Evolutionary conservation across 2,888 invertebrate species (phyloP).

Genomic region (Psylliodes chrysocephalus): DNA sequence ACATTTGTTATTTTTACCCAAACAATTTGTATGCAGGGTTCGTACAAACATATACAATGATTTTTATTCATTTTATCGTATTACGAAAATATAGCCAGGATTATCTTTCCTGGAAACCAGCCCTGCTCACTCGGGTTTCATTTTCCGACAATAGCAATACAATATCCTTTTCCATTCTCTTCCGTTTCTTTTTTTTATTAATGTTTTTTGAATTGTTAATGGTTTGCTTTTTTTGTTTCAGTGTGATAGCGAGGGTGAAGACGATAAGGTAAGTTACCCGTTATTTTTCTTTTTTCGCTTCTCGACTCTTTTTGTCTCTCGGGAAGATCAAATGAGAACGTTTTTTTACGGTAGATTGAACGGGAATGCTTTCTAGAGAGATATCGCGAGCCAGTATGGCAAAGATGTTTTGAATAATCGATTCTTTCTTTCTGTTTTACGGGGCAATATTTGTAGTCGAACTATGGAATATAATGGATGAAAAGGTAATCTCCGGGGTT

Average conservation of each 20-base stretch:
- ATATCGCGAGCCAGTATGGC: not conserved
- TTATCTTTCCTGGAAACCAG: no score
- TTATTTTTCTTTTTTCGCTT: constrained; percentile 5
- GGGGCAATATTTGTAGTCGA: no score
- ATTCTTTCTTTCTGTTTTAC: not conserved
- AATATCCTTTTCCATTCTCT: constrained; percentile 37
- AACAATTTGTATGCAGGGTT: no score
- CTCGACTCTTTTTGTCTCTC: not conserved
- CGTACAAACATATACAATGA: no score
- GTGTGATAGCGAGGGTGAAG: constrained; percentile 95
- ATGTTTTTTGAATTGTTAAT: constrained; percentile 46
- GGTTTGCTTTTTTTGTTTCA: constrained; percentile 71
- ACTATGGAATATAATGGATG: no score
- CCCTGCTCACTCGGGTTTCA: constrained; percentile 51
- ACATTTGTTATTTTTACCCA: no score
- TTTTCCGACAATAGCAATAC: constrained; percentile 36
- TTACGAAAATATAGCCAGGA: no score
- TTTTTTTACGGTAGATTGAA: constrained; percentile 13
- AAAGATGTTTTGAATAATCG: constrained; percentile 11
- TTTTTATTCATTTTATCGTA: no score
- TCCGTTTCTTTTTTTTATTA: constrained; percentile 42
- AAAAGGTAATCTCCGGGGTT: no score
- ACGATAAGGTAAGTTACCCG: constrained; percentile 80
- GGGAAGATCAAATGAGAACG: constrained; percentile 1
- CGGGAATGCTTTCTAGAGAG: not conserved